Conservation (phyloP, 92 coral and sea anemone species). For the Meandrina meandrites region DNA sequence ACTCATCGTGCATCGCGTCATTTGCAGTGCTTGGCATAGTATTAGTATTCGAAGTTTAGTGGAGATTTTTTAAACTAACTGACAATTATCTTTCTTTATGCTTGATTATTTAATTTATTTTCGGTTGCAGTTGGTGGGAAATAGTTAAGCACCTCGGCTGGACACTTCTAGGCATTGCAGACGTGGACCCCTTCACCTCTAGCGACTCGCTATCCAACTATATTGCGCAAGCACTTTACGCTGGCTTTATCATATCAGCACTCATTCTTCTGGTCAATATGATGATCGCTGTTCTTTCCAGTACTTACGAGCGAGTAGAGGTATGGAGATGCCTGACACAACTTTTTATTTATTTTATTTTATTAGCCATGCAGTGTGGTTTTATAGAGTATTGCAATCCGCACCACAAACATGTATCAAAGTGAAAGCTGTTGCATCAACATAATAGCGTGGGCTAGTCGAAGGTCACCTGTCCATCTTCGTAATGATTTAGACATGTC, state of each 20-base stretch:
- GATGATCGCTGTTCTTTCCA: neutral
- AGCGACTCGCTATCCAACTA: neutral
- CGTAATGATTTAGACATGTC: too few relatives aligned
- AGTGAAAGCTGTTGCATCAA: too few relatives aligned
- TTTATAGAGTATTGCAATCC: too few relatives aligned
- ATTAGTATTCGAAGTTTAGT: neutral
- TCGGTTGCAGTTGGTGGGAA: neutral
- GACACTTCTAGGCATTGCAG: neutral
- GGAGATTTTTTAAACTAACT: neutral
- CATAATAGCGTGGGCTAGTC: too few relatives aligned
- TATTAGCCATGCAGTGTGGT: too few relatives aligned
- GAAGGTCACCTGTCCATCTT: too few relatives aligned
- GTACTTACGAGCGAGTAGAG: constrained; percentile 15
- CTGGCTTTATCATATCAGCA: neutral
- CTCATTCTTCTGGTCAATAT: constrained; percentile 16
- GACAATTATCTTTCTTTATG: neutral
- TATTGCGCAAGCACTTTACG: constrained; percentile 4
- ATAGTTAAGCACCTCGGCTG: neutral
- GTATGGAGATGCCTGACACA: neutral
- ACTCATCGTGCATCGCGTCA: too few relatives aligned
- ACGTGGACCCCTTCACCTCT: constrained; percentile 1
- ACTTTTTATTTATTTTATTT: neutral
- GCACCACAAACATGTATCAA: too few relatives aligned
- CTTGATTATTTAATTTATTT: neutral
- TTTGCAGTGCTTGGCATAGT: too few relatives aligned